Conservation (phyloP, 2,113 vertebrate genomes). For the Cheirogaleus medius region DNA sequence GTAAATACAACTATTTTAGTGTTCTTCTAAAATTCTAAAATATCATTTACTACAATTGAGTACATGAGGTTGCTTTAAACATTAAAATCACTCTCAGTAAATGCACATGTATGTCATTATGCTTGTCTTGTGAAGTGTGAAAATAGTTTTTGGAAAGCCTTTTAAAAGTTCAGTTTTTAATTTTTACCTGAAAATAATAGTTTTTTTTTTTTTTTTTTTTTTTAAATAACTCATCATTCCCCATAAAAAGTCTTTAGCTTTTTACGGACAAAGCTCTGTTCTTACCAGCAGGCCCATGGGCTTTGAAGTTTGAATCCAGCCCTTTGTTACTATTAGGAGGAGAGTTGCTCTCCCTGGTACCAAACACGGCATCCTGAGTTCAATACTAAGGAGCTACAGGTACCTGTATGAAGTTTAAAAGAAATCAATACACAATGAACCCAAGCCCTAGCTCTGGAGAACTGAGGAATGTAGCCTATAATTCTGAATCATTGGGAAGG, state of each 20-base stretch:
- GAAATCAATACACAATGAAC: background rate
- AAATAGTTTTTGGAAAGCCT: background rate
- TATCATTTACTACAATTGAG: background rate
- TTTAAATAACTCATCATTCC: background rate
- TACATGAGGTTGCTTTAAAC: background rate
- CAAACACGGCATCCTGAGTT: background rate
- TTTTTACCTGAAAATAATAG: background rate
- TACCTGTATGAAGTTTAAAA: background rate
- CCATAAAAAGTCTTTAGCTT: background rate
- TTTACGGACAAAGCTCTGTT: background rate
- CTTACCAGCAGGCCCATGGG: background rate
- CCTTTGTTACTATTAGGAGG: background rate
- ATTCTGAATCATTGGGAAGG: background rate
- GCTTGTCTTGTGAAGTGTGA: background rate
- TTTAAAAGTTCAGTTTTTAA: background rate
- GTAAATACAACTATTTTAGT: background rate
- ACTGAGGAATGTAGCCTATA: background rate
- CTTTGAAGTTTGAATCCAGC: background rate
- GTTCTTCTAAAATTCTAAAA: background rate
- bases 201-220: background rate
- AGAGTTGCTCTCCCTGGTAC: background rate
- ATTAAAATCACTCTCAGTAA: background rate
- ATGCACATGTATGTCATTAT: background rate
- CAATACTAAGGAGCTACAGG: background rate
- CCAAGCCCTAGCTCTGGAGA: background rate